These are phyloP conservation scores for Anoplophora glabripennis DNA, from an alignment of 1,140 invertebrate genomes.

Conservation along the genomic window DNA sequence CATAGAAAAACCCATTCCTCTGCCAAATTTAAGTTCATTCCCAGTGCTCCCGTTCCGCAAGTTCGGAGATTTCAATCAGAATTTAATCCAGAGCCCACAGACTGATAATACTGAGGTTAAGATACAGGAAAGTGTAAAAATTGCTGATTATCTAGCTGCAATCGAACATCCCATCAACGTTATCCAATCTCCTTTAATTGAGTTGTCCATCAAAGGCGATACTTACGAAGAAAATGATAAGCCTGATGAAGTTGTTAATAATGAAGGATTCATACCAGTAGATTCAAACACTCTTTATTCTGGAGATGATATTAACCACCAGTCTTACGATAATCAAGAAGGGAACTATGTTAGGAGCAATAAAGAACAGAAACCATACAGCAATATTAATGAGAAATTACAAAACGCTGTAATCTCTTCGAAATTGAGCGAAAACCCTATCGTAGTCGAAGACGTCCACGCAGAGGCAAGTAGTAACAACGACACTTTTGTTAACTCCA, in stretches of 20 bases:
- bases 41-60: conserved; percentile 30
- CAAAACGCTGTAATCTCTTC: not conserved
- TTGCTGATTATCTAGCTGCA: conserved; percentile 61
- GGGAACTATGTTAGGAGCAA: no score
- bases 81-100: not conserved
- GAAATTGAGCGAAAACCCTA: conserved; percentile 43
- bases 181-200: conserved; percentile 62
- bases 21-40: conserved; percentile 36
- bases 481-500: conserved; percentile 5
- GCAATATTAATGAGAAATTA: no score
- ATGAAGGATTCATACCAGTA: not conserved
- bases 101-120: conserved; percentile 44
- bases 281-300: no score
- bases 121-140: conserved; percentile 58
- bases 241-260: not conserved
- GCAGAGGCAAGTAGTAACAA: conserved; percentile 33
- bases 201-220: conserved; percentile 50
- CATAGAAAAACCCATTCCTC: conserved; percentile 4
- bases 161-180: conserved; percentile 63
- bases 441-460: conserved; percentile 44
- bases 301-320: no score
- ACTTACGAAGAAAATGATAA: conserved; percentile 12
- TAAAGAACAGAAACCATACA: no score
- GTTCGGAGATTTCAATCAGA: conserved; percentile 25
- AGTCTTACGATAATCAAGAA: no score